phyloP scores from a whole-genome alignment of 2,888 invertebrate genomes.

The Hofmannophila pseudospretella region DNA sequence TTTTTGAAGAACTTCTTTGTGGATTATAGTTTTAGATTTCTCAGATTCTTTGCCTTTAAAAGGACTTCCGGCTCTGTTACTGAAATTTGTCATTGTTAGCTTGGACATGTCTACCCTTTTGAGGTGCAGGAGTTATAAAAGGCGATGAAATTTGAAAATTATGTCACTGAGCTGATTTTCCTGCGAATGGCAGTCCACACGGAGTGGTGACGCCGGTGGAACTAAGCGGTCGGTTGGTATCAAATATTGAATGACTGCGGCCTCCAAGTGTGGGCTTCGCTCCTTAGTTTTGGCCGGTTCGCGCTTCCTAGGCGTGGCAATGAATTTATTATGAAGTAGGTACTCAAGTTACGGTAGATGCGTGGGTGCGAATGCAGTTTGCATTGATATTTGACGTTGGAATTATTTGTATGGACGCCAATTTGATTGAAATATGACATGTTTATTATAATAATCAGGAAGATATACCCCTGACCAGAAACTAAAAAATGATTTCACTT shows the following conservation, averaged over 20 bases:
- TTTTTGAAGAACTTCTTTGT: conserved; percentile 56
- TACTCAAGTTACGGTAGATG: conserved; percentile 9
- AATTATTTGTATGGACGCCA: conserved; percentile 10
- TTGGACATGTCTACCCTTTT: conserved; percentile 51
- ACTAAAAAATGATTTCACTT: too few species aligned
- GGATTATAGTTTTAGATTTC: conserved; percentile 30
- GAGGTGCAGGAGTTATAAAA: conserved; percentile 21
- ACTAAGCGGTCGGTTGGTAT: conserved; percentile 54
- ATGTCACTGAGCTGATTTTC: conserved; percentile 44
- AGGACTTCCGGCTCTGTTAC: conserved; percentile 44
- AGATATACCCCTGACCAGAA: too few species aligned
- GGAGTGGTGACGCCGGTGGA: conserved; percentile 44
- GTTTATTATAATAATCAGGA: too few species aligned
- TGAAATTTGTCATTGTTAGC: conserved; percentile 56
- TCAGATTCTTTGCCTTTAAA: conserved; percentile 14
- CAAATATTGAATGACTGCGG: conserved; percentile 47
- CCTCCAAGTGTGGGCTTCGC: conserved; percentile 71
- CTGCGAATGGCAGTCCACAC: conserved; percentile 45
- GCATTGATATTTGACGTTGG: conserved; percentile 47
- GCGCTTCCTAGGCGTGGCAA: conserved; percentile 68
- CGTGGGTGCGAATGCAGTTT: conserved; percentile 60
- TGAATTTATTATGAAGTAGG: conserved; percentile 58
- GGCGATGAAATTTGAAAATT: conserved; percentile 33
- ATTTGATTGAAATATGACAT: not conserved
- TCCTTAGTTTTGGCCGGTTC: conserved; percentile 67